phyloP scores from a whole-genome alignment of 2,797 vertebrate genomes.

The Urocyon cinereoargenteus region DNA sequence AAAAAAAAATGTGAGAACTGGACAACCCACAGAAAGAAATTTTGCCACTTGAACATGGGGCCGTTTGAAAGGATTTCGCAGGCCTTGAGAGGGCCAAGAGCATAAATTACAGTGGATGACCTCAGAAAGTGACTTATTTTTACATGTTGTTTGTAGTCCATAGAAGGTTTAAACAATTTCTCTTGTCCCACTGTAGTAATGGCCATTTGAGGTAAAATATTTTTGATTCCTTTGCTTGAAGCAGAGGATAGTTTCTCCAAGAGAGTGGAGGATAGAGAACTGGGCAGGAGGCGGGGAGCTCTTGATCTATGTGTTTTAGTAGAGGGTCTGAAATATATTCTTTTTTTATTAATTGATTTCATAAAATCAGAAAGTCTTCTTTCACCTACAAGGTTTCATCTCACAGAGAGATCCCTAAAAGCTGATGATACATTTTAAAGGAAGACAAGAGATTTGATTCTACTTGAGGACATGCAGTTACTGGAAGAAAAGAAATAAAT shows the following conservation, averaged over 20 bases:
- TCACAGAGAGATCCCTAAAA: not conserved
- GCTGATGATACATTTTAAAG: not conserved
- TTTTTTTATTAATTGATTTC: not conserved
- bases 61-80: not conserved
- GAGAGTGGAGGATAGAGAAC: not conserved
- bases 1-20: not conserved
- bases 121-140: not conserved
- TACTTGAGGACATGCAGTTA: not conserved
- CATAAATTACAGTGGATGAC: not conserved
- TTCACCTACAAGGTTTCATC: not conserved
- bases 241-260: not conserved
- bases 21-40: not conserved
- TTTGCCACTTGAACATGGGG: not conserved
- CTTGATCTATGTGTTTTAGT: not conserved
- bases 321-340: not conserved
- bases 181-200: not conserved
- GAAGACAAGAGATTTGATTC: not conserved
- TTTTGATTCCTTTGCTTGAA: not conserved
- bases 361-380: not conserved
- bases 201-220: not conserved
- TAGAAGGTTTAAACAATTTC: not conserved
- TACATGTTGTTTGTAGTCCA: not conserved
- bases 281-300: not conserved
- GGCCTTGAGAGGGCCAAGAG: not conserved
- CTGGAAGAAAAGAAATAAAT: not conserved